Evolutionary conservation across 2,113 vertebrate species (phyloP).

Genomic region (Nematolebias whitei): DNA sequence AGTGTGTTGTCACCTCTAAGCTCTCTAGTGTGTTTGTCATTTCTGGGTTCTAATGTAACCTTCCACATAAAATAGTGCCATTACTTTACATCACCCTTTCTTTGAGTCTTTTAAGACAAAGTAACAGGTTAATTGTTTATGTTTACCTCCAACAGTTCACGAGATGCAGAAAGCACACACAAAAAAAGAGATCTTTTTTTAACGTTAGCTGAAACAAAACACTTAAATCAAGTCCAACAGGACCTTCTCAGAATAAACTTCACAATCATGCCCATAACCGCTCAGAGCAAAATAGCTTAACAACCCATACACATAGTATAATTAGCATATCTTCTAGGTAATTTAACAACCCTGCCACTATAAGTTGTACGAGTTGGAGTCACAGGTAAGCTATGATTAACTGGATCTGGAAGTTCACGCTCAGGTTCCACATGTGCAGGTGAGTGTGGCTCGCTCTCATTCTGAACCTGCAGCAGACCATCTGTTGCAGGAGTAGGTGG

Average conservation of each 20-base stretch:
- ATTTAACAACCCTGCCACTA: neutral
- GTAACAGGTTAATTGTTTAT: too few species aligned
- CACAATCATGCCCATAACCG: neutral
- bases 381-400: too few species aligned
- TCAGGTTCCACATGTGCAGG: too few species aligned
- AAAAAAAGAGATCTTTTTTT: neutral
- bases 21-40: too few species aligned
- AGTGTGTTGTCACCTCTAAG: too few species aligned
- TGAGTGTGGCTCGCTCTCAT: too few species aligned
- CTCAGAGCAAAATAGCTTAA: neutral
- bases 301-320: neutral
- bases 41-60: too few species aligned
- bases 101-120: conserved; percentile 7
- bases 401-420: too few species aligned
- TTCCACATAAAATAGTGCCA: neutral
- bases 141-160: too few species aligned
- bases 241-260: neutral
- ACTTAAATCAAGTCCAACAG: neutral
- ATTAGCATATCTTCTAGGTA: neutral
- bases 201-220: neutral
- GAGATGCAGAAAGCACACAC: too few species aligned
- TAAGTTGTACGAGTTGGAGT: neutral
- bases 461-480: neutral
- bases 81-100: conserved; percentile 4
- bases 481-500: neutral